Evolutionary conservation across 2,113 vertebrate species (phyloP).

Genomic region (Aphelocoma coerulescens): DNA sequence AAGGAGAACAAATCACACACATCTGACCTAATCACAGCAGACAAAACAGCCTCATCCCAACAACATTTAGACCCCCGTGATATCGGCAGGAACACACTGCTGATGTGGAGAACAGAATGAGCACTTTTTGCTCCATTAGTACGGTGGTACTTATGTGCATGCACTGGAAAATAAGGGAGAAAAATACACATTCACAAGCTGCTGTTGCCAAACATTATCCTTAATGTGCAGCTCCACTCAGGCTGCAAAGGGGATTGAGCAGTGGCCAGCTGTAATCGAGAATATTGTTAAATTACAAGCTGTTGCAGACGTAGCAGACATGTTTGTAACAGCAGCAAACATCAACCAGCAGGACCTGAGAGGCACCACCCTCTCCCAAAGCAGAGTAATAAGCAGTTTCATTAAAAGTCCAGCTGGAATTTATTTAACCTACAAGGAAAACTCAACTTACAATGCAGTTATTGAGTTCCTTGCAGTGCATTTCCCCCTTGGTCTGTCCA

Average conservation of each 20-base stretch:
- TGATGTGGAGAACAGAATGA: not conserved
- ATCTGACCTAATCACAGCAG: slow-evolving; percentile 5
- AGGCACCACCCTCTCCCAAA: not conserved
- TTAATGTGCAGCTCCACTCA: not conserved
- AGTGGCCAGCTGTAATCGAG: slow-evolving; percentile 24
- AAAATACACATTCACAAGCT: not conserved
- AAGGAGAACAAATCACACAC: not conserved
- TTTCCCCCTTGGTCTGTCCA: not conserved
- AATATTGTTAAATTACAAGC: slow-evolving; percentile 34
- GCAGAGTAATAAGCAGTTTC: not conserved
- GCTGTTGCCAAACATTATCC: not conserved
- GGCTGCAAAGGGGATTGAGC: not conserved
- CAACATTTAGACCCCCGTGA: not conserved
- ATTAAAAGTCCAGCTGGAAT: not conserved
- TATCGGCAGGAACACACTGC: not conserved
- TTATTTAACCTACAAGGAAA: not conserved
- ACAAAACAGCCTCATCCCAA: not conserved
- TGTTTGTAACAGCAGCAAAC: not conserved
- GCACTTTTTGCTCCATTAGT: not conserved
- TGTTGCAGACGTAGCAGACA: not conserved
- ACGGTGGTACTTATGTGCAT: not conserved
- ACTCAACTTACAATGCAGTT: not conserved
- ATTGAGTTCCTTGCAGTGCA: not conserved
- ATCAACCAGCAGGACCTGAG: not conserved
- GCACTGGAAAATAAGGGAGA: not conserved